phyloP scores from a whole-genome alignment of 2,797 vertebrate species.

The Lithobates pipiens region DNA sequence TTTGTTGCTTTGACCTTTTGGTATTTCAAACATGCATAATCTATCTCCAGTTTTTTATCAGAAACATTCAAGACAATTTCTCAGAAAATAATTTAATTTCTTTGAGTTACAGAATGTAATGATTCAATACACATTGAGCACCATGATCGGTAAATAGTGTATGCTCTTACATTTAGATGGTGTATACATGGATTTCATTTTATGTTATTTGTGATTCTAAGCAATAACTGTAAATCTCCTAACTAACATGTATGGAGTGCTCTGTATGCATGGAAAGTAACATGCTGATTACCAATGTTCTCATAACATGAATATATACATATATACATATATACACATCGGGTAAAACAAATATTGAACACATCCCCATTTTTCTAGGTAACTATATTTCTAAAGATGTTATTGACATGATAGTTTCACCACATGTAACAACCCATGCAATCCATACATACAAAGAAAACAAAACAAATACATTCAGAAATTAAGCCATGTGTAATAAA shows the following conservation, averaged over 20 bases:
- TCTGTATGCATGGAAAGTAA: neutral
- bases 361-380: no score
- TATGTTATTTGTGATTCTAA: neutral
- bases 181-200: neutral
- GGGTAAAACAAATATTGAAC: no score
- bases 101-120: constrained; percentile 37
- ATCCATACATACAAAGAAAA: no score
- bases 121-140: constrained; percentile 20
- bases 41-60: constrained; percentile 39
- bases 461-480: no score
- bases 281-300: no score
- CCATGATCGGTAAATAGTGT: constrained; percentile 43
- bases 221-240: neutral
- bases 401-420: no score
- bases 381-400: no score
- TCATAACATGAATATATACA: no score
- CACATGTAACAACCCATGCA: no score
- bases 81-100: constrained; percentile 47
- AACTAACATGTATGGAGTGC: neutral
- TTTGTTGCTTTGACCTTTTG: constrained; percentile 58
- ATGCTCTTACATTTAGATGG: neutral
- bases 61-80: constrained; percentile 27
- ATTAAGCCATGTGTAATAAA: no score
- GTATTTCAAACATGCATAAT: constrained; percentile 53
- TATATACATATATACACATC: no score